Base-by-base conservation (phyloP, 2,888 invertebrate species). In the Hyalella azteca region DNA sequence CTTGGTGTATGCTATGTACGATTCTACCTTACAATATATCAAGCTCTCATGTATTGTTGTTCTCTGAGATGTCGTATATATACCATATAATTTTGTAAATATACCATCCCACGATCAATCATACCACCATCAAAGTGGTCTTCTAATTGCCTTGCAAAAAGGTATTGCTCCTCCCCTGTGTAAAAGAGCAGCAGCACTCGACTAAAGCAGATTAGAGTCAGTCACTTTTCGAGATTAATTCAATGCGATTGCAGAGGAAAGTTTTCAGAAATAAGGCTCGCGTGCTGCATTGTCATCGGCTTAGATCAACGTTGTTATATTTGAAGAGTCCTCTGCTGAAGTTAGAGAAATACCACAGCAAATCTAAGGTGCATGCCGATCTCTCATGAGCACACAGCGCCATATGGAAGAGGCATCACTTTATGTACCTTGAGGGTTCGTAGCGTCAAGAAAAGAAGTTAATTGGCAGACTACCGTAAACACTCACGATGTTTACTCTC, bases 351-450 rank as follows among this genome's bases (percentile, higher is more conserved):
- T 22, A 54, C 26, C 22, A 22, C 22, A 29, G 54, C 54, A 54
- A 29, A 54, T 54, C 29, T 54, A 29, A 54, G 26, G 29, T 54
- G 22, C 26, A 9, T 26, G 54, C 26, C 26, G 66, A 36, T 66
- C 39, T 66, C 66, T n/a, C 29, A n/a, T 66, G 19, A 66, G 66
- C 66, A 66, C 32, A 66, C 66, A 11, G 66, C 36, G 19, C 36
- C 66, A 66, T 66, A 36, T 66, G 66, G 66, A 66, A 4, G 66
- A 66, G 36, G 66, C 19, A 36, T 36, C 19, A 5, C 32, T 32
- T 39, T n/a, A 36, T 66, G 66, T 66, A 36, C n/a, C 19, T 66
- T 36, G 66, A 66, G n/a, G 66, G 36, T 66, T 66, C 36, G 66
- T 29, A 36, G 66, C 66, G 2, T 66, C 36, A 19, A 13, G 66